A percentile compares a stretch with the other conserved stretches of the same genome.
phyloP scores from a whole-genome alignment of 2,113 vertebrate genomes.

The Amphiprion ocellaris region DNA sequence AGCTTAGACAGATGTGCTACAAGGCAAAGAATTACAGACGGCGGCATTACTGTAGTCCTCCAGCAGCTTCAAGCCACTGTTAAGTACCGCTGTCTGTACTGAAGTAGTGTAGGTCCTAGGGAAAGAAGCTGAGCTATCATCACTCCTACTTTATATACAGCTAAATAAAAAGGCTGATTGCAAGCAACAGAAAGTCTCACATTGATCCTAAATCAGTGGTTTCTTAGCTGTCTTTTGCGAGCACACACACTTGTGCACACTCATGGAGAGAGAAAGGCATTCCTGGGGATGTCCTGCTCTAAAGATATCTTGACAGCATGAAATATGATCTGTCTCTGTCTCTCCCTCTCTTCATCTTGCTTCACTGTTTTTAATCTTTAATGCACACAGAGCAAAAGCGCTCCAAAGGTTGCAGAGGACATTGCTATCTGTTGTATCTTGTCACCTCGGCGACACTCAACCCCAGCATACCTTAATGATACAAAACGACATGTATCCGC shows the following conservation, averaged over 20 bases:
- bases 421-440: neutral
- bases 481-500: neutral
- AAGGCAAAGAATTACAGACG: slow-evolving; percentile 10
- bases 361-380: slow-evolving; percentile 28
- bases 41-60: neutral
- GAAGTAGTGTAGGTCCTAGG: neutral
- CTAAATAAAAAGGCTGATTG: no score
- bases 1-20: slow-evolving; percentile 35
- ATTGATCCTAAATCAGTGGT: neutral
- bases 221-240: neutral
- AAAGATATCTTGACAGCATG: slow-evolving; percentile 32
- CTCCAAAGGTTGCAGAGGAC: slow-evolving; percentile 5
- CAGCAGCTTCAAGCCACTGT: neutral
- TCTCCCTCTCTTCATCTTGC: neutral
- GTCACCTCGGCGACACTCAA: neutral
- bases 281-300: slow-evolving; percentile 44
- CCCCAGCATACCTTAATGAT: neutral
- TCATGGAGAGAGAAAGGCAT: neutral
- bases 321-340: slow-evolving; percentile 8
- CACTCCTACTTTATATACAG: no score
- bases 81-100: slow-evolving; percentile 1
- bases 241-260: neutral
- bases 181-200: no score
- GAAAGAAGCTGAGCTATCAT: neutral
- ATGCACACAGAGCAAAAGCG: slow-evolving; percentile 17